Evolutionary conservation across 2,113 vertebrate species (phyloP).

Genomic region (Tursiops truncatus): DNA sequence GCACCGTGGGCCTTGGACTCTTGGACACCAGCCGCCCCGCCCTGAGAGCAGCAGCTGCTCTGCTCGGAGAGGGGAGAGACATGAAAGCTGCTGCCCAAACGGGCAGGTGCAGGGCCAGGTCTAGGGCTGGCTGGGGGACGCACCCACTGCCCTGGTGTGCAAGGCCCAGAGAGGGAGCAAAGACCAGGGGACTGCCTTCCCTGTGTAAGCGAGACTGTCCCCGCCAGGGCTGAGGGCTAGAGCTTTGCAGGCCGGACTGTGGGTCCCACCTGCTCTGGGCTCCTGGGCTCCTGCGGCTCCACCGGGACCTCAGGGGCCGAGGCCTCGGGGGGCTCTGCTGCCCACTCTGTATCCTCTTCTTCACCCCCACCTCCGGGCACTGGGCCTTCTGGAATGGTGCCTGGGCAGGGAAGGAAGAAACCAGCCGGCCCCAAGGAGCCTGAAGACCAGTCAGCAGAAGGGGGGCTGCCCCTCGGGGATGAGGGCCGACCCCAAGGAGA

Average conservation of each 20-base stretch:
- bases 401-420: neutral
- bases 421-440: neutral
- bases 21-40: neutral
- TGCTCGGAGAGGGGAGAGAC: neutral
- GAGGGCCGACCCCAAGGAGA: neutral
- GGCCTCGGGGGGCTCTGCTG: slow-evolving; percentile 56
- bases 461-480: neutral
- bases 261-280: slow-evolving; percentile 84
- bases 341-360: neutral
- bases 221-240: neutral
- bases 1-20: neutral
- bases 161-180: neutral
- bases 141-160: neutral
- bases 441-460: neutral
- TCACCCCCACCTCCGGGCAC: neutral
- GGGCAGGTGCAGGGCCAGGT: neutral
- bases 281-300: slow-evolving; percentile 57
- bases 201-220: fast-evolving
- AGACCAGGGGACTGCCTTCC: neutral
- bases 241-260: neutral
- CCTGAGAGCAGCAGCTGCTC: neutral
- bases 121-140: fast-evolving
- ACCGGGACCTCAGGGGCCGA: slow-evolving; percentile 57
- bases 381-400: neutral
- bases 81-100: fast-evolving